Evolutionary conservation across 2,797 vertebrate genomes (phyloP).

Genomic region (Cygnus olor): DNA sequence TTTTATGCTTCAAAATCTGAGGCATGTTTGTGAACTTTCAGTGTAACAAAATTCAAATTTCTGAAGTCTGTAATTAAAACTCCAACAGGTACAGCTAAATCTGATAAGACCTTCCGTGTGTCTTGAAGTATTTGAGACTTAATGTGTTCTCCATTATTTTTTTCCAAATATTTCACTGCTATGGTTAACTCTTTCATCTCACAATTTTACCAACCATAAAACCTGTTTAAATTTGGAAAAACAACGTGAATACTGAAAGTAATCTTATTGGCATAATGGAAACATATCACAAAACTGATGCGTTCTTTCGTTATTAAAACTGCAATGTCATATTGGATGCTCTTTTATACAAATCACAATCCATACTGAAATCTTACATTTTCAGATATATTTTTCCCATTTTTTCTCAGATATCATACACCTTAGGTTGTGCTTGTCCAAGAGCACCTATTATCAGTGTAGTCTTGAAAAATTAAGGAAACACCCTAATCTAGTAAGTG

Average conservation of each 20-base stretch:
- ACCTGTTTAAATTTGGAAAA: background rate
- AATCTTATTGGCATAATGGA: background rate
- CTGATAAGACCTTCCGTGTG: background rate
- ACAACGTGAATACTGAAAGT: background rate
- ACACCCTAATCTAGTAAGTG: background rate
- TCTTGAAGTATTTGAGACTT: background rate
- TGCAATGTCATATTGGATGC: background rate
- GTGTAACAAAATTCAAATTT: background rate
- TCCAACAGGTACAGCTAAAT: background rate
- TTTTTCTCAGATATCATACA: background rate
- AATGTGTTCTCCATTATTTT: background rate
- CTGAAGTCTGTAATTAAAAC: background rate
- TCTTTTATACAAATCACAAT: background rate
- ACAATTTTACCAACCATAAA: background rate
- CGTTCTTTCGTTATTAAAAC: background rate
- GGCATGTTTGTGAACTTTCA: background rate
- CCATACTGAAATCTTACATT: background rate
- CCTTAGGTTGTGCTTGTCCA: background rate
- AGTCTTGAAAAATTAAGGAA: background rate
- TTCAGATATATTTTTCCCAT: background rate
- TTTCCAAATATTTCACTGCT: background rate
- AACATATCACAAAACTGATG: fast-evolving
- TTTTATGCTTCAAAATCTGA: background rate
- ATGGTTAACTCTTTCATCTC: background rate
- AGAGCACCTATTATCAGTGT: background rate